Conservation (phyloP, 2,888 invertebrate species). For the Drosophila basisetae region DNA sequence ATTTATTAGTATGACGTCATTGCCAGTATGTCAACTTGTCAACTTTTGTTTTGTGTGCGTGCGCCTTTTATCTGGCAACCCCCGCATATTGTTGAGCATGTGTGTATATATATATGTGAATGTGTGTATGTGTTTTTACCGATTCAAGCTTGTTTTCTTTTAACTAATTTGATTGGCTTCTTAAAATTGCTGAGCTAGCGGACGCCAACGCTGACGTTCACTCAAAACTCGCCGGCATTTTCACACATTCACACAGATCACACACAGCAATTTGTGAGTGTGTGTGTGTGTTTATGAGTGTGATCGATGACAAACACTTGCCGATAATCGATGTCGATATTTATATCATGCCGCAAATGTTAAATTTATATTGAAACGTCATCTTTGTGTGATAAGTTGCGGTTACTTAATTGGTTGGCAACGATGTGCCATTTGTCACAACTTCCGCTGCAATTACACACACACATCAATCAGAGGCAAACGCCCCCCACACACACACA, state of each 20-base stretch:
- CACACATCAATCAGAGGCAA: conserved; percentile 33
- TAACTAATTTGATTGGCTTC: conserved; percentile 57
- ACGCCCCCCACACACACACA: conserved; percentile 40
- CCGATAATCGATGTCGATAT: conserved; percentile 43
- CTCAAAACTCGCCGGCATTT: conserved; percentile 51
- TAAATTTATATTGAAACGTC: conserved; percentile 6
- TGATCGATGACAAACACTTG: conserved; percentile 14
- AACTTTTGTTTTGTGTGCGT: conserved; percentile 58
- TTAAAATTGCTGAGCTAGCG: conserved; percentile 51
- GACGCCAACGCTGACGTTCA: conserved; percentile 57
- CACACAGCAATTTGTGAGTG: not conserved
- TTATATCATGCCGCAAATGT: conserved; percentile 11
- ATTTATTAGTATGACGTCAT: conserved; percentile 68
- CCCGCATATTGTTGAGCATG: conserved; percentile 55
- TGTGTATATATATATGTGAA: not conserved
- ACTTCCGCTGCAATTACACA: conserved; percentile 65
- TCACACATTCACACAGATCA: conserved; percentile 37
- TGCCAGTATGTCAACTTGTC: conserved; percentile 50
- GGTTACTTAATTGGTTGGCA: conserved; percentile 64
- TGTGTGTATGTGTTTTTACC: conserved; percentile 27
- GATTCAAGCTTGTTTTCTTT: conserved; percentile 63
- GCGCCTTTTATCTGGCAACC: conserved; percentile 52
- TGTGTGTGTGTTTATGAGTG: conserved; percentile 13
- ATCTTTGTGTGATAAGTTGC: conserved; percentile 34
- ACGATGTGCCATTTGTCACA: conserved; percentile 42